Percentiles rank a stretch among this genome's conserved stretches.
phyloP scores from a whole-genome alignment of 2,888 invertebrate species.

The Dicranocentrus wangi region DNA sequence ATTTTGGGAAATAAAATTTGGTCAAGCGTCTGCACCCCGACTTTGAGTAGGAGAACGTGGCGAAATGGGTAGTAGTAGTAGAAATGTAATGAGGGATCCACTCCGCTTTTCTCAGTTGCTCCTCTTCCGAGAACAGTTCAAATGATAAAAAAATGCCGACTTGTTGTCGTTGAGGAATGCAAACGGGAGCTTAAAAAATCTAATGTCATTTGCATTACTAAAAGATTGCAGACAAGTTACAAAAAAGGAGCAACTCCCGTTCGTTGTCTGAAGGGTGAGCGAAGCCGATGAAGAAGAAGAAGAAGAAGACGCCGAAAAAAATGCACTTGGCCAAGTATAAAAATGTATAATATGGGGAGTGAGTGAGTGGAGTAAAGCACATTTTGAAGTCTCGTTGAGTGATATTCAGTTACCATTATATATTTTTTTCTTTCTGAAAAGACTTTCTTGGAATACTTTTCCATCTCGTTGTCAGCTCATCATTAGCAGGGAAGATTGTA shows the following conservation, averaged over 20 bases:
- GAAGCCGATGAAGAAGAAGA: too few species aligned
- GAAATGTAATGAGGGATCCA: conserved; percentile 49
- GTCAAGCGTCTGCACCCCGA: too few species aligned
- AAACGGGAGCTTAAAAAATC: conserved; percentile 35
- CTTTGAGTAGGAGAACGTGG: conserved; percentile 48
- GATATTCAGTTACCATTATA: conserved; percentile 57
- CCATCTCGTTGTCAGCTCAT: conserved; percentile 52
- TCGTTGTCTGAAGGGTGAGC: too few species aligned
- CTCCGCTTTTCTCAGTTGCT: background rate
- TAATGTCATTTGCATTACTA: conserved; percentile 55
- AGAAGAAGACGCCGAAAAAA: conserved; percentile 16
- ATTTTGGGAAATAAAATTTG: too few species aligned
- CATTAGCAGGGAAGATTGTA: conserved; percentile 44
- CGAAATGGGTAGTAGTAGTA: conserved; percentile 41
- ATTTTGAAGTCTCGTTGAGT: conserved; percentile 60
- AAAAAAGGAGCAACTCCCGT: too few species aligned
- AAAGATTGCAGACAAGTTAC: conserved; percentile 50
- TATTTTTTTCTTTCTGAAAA: conserved; percentile 25
- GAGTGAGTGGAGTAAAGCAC: conserved; percentile 30
- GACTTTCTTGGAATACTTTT: conserved; percentile 46
- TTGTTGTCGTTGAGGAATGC: conserved; percentile 61
- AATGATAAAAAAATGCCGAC: conserved; percentile 32
- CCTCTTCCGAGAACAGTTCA: background rate
- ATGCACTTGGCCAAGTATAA: background rate
- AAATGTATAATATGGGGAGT: background rate